phyloP scores from a whole-genome alignment of 1,140 invertebrate species.

The Wasmannia auropunctata region DNA sequence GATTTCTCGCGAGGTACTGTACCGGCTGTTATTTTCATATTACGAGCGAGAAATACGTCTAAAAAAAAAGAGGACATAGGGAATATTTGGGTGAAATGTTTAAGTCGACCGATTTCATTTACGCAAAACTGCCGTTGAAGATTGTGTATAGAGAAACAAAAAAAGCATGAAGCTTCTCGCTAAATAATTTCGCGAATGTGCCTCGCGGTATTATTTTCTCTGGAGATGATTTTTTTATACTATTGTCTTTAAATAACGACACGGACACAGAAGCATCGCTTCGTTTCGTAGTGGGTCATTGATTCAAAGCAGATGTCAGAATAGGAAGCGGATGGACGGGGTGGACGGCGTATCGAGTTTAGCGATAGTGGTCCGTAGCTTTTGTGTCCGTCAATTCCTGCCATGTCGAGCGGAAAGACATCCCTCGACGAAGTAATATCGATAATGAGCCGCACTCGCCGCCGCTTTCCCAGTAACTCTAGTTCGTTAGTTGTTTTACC shows the following conservation, averaged over 20 bases:
- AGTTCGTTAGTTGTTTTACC: constrained; percentile 6
- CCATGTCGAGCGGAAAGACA: constrained; percentile 24
- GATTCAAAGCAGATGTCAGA: constrained; percentile 37
- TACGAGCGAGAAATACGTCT: not conserved
- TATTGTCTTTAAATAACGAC: not conserved
- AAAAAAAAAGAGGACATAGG: not conserved
- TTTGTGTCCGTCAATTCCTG: constrained; percentile 43
- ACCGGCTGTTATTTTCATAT: constrained; percentile 3
- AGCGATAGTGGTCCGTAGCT: constrained; percentile 24
- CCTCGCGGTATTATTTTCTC: not conserved
- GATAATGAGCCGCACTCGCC: constrained; percentile 22
- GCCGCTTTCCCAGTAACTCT: not conserved
- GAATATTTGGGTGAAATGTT: not conserved
- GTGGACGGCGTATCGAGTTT: constrained; percentile 21
- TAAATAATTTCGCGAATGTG: not conserved
- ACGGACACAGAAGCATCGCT: not conserved
- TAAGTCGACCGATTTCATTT: not conserved
- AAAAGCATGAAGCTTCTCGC: not conserved
- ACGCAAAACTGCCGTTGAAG: not conserved
- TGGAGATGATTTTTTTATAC: not conserved
- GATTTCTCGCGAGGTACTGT: constrained; percentile 33
- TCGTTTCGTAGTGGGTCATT: constrained; percentile 3
- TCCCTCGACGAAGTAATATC: constrained; percentile 26
- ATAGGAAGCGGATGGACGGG: constrained; percentile 45
- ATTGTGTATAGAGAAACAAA: not conserved